Evolutionary conservation across 1,140 invertebrate species (phyloP).

Genomic region (Pseudomyrmex dendroicus): DNA sequence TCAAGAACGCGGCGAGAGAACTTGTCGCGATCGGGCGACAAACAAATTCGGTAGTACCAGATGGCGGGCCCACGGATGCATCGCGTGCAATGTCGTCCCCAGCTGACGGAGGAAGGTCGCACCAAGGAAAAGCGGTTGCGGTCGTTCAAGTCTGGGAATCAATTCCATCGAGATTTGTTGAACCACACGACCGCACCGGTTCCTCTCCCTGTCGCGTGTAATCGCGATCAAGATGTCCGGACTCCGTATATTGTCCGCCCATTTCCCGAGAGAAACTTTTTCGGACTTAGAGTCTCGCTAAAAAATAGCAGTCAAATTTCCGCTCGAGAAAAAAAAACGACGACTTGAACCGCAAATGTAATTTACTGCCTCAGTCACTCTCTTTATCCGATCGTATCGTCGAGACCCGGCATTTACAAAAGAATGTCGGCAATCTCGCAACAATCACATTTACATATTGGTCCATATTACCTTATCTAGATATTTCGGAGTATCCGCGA

Average conservation of each 20-base stretch:
- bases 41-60: constrained; percentile 74
- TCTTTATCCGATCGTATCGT: constrained; percentile 19
- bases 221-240: constrained; percentile 47
- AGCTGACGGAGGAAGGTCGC: constrained; percentile 69
- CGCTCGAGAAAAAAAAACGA: background rate
- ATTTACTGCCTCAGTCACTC: background rate
- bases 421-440: constrained; percentile 21
- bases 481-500: constrained; percentile 20
- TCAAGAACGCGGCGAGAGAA: constrained; percentile 60
- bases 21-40: constrained; percentile 75
- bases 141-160: constrained; percentile 68
- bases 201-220: constrained; percentile 26
- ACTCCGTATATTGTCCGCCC: background rate
- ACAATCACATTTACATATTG: constrained; percentile 40
- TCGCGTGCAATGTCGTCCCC: constrained; percentile 80
- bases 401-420: constrained; percentile 12
- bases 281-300: too few species aligned
- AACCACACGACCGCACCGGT: constrained; percentile 61
- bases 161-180: constrained; percentile 70
- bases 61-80: constrained; percentile 68
- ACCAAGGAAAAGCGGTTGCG: constrained; percentile 77
- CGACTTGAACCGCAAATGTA: constrained; percentile 20
- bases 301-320: constrained; percentile 10
- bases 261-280: background rate
- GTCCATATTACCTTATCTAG: constrained; percentile 13